phyloP scores from a whole-genome alignment of 1,140 invertebrate species.

The Apis florea region DNA sequence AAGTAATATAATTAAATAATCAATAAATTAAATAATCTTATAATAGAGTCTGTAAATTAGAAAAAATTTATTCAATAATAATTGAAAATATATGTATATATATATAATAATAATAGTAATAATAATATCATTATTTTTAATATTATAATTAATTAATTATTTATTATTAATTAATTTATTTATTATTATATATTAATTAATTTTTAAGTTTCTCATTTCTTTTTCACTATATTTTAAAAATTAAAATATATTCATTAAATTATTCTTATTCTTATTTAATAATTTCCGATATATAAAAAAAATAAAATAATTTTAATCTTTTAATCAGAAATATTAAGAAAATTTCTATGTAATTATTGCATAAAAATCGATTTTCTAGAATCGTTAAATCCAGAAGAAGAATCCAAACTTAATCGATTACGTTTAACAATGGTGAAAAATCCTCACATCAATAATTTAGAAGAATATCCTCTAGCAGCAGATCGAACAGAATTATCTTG shows the following conservation, averaged over 20 bases:
- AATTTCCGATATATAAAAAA: neutral
- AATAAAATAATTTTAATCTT: neutral
- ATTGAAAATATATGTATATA: too few relatives aligned
- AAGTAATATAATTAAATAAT: neutral
- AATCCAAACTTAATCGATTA: constrained; percentile 7
- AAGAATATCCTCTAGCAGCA: constrained; percentile 6
- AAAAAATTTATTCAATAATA: neutral
- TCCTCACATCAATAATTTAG: neutral
- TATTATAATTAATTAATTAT: too few relatives aligned
- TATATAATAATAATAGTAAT: too few relatives aligned
- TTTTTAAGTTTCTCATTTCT: too few relatives aligned
- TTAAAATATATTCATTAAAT: too few relatives aligned
- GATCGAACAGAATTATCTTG: constrained; percentile 24
- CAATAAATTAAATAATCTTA: neutral
- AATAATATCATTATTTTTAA: too few relatives aligned
- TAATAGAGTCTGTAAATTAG: neutral
- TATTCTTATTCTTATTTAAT: neutral
- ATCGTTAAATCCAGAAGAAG: constrained; percentile 5
- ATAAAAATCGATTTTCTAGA: constrained; percentile 14
- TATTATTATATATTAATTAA: too few relatives aligned
- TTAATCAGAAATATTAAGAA: neutral
- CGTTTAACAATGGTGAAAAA: constrained; percentile 4
- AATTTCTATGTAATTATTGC: neutral
- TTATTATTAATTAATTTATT: too few relatives aligned
- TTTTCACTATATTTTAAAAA: too few relatives aligned